Conservation (phyloP, 2,888 invertebrate species). For the Tachystola acroxantha region DNA sequence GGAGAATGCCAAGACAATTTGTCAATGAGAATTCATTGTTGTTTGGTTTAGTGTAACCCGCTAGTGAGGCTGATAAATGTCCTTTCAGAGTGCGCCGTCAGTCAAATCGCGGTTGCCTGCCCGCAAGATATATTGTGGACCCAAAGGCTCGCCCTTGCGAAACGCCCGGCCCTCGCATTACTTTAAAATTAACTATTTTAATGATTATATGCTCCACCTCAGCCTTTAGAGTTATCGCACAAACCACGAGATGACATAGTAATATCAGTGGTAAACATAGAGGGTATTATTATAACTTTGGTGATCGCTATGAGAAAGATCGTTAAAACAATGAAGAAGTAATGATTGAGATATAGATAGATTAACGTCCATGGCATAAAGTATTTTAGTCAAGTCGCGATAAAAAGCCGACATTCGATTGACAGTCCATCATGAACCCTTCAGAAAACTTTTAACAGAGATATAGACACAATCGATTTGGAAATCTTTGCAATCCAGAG, state of each 20-base stretch:
- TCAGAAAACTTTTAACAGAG: neutral
- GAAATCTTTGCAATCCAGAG: neutral
- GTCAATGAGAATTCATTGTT: slow-evolving; percentile 77
- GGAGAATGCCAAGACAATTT: slow-evolving; percentile 69
- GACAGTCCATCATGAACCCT: slow-evolving; percentile 3
- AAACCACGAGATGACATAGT: neutral
- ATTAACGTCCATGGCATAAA: neutral
- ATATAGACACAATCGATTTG: neutral
- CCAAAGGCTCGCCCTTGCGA: slow-evolving; percentile 60
- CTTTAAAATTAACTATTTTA: slow-evolving; percentile 67
- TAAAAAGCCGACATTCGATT: slow-evolving; percentile 1
- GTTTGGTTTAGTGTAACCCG: slow-evolving; percentile 75
- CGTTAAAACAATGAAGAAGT: too few species aligned
- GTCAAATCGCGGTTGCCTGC: slow-evolving; percentile 77
- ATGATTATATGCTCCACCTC: slow-evolving; percentile 39
- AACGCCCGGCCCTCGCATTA: slow-evolving; percentile 51
- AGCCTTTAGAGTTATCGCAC: slow-evolving; percentile 6
- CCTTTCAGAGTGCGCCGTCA: slow-evolving; percentile 75
- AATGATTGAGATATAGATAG: neutral
- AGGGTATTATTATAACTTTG: too few species aligned
- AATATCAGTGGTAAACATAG: too few species aligned
- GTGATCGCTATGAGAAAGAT: too few species aligned
- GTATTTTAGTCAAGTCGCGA: neutral
- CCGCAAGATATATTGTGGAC: slow-evolving; percentile 76
- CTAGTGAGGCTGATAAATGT: slow-evolving; percentile 77